Conservation (phyloP, 2,888 invertebrate genomes). For the Hedya salicella region DNA sequence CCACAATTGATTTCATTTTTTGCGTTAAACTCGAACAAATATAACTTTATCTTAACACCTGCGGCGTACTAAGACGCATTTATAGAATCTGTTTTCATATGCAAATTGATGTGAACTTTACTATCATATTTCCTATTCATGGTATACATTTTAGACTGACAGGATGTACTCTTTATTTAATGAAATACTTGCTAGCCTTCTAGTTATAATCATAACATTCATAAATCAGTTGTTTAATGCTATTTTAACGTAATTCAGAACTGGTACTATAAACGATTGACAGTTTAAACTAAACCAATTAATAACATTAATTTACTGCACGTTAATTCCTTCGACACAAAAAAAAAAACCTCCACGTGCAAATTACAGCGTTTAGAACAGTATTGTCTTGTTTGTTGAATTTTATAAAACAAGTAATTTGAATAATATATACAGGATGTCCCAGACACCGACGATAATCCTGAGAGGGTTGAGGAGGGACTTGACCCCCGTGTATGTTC, state of each 20-base stretch:
- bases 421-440: no score
- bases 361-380: no score
- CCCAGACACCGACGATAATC: no score
- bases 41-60: constrained; percentile 33
- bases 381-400: no score
- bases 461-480: no score
- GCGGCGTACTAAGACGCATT: constrained; percentile 26
- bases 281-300: not conserved
- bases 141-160: not conserved
- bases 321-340: no score
- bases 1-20: constrained; percentile 64
- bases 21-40: constrained; percentile 50
- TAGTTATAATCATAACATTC: not conserved
- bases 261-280: not conserved
- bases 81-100: constrained; percentile 46
- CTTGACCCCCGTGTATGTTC: no score
- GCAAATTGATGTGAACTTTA: constrained; percentile 42
- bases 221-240: not conserved
- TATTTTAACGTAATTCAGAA: not conserved
- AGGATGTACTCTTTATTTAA: not conserved
- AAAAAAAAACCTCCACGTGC: no score
- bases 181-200: constrained; percentile 16
- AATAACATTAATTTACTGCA: not conserved
- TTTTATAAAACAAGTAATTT: no score
- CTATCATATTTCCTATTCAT: constrained; percentile 10